Base-by-base conservation (phyloP, 2,888 invertebrate species). In the Frankliniella intonsa region DNA sequence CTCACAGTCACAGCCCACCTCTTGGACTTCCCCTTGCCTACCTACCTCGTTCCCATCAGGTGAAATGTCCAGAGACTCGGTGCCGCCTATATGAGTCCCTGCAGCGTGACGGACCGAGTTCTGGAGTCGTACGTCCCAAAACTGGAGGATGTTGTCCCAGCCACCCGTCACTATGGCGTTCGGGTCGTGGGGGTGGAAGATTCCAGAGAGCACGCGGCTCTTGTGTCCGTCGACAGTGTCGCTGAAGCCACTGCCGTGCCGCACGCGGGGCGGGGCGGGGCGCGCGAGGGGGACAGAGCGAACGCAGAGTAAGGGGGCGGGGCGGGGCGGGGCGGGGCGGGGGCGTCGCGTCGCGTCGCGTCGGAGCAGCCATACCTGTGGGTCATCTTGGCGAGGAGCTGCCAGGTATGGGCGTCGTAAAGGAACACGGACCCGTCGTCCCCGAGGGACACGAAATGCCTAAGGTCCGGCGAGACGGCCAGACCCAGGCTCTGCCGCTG, bases 401-500 rank as follows among this genome's bases (percentile, higher is more conserved):
- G 81, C n/a, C 83, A 91, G 19, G 91, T 92, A 88, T 93, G 93
- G 87, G 92, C 92, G 85, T 93, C 92, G 86, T 93, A 93, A 86
- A 93, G 89, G 85, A 90, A 90, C 69, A 93, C 87, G 86, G 89
- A 91, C 25, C 90, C 88, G 86, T 93, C 92, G 85, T 92, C 92
- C 0, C 93, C 93, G 82, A 91, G 91, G 0, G 93, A 92, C 1
- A 90, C 88, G 83, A 91, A 90, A 85, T 90, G 90, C 19, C 90
- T 90, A 83, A 90, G 88, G 17, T 89, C 88, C 49, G 91, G 91
- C 86, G 92, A 92, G 85, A 92, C 93, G 80, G 89, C 89, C 81
- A 93, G 85, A 9, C 93, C 92, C 83, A 92, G 89, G 0, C 91
- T 91, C 87, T 93, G 92, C 50, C 93, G 88, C 84, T 91, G 91